A percentile compares a stretch with the other conserved stretches of the same genome.
Evolutionary conservation across 2,113 vertebrate species (phyloP).

Genomic region (Dicerorhinus sumatrensis): DNA sequence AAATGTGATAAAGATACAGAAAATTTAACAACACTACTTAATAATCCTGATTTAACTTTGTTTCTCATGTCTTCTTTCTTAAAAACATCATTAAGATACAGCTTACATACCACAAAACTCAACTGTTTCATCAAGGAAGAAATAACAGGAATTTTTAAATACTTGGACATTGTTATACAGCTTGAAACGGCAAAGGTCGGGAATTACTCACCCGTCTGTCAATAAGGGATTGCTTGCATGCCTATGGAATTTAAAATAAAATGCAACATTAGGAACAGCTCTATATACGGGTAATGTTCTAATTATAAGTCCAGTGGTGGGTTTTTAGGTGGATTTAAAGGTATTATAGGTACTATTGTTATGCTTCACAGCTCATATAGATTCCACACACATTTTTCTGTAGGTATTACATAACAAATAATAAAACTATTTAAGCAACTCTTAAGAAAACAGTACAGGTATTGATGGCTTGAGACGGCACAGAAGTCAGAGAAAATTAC

Average conservation of each 20-base stretch:
- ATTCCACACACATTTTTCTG: neutral
- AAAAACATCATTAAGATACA: neutral
- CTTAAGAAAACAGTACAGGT: neutral
- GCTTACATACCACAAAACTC: neutral
- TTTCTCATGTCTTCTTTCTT: neutral
- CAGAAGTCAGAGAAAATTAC: neutral
- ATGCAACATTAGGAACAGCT: neutral
- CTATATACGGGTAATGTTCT: neutral
- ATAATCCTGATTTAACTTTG: neutral
- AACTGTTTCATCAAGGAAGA: neutral
- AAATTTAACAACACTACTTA: neutral
- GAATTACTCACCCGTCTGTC: neutral
- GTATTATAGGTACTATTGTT: neutral
- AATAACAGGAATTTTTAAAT: neutral
- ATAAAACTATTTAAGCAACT: neutral
- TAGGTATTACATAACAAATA: neutral
- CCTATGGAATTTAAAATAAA: neutral
- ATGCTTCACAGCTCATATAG: neutral
- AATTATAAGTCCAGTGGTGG: neutral
- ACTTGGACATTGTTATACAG: neutral
- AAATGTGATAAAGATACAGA: neutral
- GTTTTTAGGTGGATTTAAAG: neutral
- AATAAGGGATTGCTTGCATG: neutral
- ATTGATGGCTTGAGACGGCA: neutral
- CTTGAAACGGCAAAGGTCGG: neutral